A percentile compares a stretch with the other conserved stretches of the same genome.
phyloP scores from a whole-genome alignment of 2,888 invertebrate genomes.

The Ormyrus pomaceus region DNA sequence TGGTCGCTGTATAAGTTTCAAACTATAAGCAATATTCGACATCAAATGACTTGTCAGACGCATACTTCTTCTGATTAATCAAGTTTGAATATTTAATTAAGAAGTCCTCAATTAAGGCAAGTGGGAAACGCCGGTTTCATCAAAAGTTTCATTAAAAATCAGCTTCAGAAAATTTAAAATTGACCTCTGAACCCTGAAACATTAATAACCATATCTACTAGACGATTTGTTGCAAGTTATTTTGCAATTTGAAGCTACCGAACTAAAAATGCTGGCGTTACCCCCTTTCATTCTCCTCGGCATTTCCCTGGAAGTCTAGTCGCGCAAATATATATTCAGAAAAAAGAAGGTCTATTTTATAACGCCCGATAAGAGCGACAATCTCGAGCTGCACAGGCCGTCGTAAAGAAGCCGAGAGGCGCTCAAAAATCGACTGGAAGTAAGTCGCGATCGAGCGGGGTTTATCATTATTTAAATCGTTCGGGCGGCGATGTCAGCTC shows the following conservation, averaged over 20 bases:
- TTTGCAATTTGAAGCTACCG: neutral
- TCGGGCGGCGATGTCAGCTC: slow-evolving; percentile 53
- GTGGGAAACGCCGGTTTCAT: no score
- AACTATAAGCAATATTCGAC: slow-evolving; percentile 31
- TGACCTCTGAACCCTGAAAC: no score
- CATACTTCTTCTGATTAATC: neutral
- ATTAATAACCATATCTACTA: no score
- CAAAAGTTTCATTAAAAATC: no score
- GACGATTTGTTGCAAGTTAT: slow-evolving; percentile 12
- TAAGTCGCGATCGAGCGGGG: slow-evolving; percentile 34
- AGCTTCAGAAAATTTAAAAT: no score
- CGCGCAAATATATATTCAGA: slow-evolving; percentile 1
- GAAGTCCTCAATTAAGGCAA: no score
- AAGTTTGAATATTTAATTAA: neutral
- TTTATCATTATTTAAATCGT: slow-evolving; percentile 59
- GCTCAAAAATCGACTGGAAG: slow-evolving; percentile 56
- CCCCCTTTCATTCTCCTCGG: slow-evolving; percentile 1
- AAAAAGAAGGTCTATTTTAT: neutral
- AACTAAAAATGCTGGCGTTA: neutral
- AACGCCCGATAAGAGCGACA: slow-evolving; percentile 47
- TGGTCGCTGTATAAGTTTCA: slow-evolving; percentile 37
- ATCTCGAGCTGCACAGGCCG: slow-evolving; percentile 11
- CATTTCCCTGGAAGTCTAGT: neutral
- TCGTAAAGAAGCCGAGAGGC: slow-evolving; percentile 44
- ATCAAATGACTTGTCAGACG: slow-evolving; percentile 41